Percentiles rank a stretch among this genome's conserved stretches.
Evolutionary conservation across 2,113 vertebrate species (phyloP).

Genomic region (Smithornis capensis): DNA sequence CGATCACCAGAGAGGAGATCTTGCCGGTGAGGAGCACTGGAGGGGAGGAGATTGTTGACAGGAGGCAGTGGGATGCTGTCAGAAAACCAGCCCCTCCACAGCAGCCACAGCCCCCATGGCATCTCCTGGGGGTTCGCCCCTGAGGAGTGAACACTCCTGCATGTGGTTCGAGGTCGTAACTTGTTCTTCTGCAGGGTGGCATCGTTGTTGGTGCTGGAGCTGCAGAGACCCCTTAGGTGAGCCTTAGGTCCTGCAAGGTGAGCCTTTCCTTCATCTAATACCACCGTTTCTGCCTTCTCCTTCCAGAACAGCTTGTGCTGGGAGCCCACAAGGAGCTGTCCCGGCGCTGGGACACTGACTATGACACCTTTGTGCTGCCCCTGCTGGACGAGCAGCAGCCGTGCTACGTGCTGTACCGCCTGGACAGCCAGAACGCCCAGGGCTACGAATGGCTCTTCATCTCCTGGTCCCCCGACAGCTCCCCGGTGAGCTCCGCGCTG

Average conservation of each 20-base stretch:
- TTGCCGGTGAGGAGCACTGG: background rate
- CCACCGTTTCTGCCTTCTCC: background rate
- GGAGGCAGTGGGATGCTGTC: background rate
- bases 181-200: background rate
- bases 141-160: background rate
- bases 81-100: background rate
- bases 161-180: fast-evolving
- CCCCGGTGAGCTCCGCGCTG: slow-evolving; percentile 77
- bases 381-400: slow-evolving; percentile 88
- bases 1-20: background rate
- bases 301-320: slow-evolving; percentile 94
- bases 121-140: background rate
- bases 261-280: background rate
- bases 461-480: slow-evolving; percentile 98
- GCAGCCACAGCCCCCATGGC: background rate
- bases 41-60: background rate
- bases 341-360: slow-evolving; percentile 92
- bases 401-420: slow-evolving; percentile 93
- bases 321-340: slow-evolving; percentile 85
- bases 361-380: slow-evolving; percentile 86
- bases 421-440: slow-evolving; percentile 94
- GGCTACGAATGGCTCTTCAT: slow-evolving; percentile 97
- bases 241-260: background rate
- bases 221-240: background rate
- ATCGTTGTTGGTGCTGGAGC: fast-evolving